Evolutionary conservation across 1,140 invertebrate species (phyloP), one percentile per base, ranked within the genome.

Genomic region (Elymnias hypermnestra): DNA sequence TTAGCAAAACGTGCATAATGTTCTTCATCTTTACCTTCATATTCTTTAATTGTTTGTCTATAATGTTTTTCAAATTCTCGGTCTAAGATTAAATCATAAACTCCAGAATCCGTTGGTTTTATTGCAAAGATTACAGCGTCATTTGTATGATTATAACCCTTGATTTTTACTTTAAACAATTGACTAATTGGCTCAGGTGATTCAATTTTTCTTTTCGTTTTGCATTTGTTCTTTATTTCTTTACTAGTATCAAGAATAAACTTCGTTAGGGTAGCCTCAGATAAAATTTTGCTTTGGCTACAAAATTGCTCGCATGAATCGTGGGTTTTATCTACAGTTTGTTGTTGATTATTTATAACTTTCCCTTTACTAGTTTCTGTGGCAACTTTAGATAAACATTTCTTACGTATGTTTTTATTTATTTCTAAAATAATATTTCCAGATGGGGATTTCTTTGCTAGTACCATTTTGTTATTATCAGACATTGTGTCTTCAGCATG

Each of bases 11-110:
- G 36, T 4, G 67, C 45, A 23, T 42, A 53, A 40, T 56, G 37
- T 19, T 53, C 28, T n/a, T 38, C 48, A 12, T 67, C 41, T 5
- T 63, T 37, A 3, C 38, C 46, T 15, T 71, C 31, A 33, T 46
- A 21, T 13, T 63, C 39, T 18, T 57, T 59, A 7, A 79, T 46
- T 8, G 43, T 53, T 52, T 66, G 13, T 13, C 40, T 66, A 10
- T 57, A 59, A 8, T 19, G 19, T 38, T 53, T 74, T 62, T 81
- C 69, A 51, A 60, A 77, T 58, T 81, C 76, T 55, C 73, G 75
- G 35, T 83, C 69, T 15, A 78, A 42, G 15, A 75, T 35, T 22
- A 78, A 46, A 33, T 61, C 31, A 48, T 55, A 81, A 48, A 71
- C 73, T 1, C 50, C 40, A 5, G 71, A 75, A 19, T 43, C 8